These are phyloP conservation scores for Zootermopsis nevadensis DNA, from an alignment of 2,888 invertebrate genomes.

Conservation along the genomic window DNA sequence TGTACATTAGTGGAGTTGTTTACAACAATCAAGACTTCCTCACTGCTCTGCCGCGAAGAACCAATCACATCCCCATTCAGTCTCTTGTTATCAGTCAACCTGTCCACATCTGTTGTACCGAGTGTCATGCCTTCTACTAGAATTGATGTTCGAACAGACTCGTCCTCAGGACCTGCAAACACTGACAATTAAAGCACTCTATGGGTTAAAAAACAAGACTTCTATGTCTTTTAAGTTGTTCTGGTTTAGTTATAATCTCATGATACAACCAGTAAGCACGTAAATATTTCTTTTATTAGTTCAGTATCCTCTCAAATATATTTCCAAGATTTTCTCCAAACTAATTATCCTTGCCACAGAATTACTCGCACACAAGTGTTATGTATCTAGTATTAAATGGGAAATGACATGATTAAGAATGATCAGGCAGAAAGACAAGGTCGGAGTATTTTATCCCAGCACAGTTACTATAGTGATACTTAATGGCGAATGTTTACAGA, in stretches of 20 bases:
- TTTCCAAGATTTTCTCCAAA: too few species aligned
- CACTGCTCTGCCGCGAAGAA: conserved; percentile 59
- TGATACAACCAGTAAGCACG: too few species aligned
- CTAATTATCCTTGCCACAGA: too few species aligned
- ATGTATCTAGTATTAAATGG: too few species aligned
- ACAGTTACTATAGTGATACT: too few species aligned
- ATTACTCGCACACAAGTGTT: too few species aligned
- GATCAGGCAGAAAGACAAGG: too few species aligned
- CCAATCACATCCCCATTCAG: conserved; percentile 66
- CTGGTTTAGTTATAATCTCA: not conserved
- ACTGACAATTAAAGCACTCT: not conserved
- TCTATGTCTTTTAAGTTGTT: not conserved
- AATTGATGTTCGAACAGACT: conserved; percentile 62
- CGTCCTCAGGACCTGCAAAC: conserved; percentile 57
- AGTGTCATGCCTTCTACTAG: conserved; percentile 64
- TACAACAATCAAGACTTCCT: conserved; percentile 60
- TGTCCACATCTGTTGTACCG: conserved; percentile 60
- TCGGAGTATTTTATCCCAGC: too few species aligned
- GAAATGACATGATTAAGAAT: too few species aligned
- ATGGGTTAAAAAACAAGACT: not conserved
- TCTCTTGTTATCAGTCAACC: conserved; percentile 60
- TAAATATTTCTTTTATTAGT: too few species aligned
- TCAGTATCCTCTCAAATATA: too few species aligned
- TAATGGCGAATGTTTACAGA: too few species aligned
- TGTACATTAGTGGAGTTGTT: conserved; percentile 57